Percentiles rank a stretch among this genome's conserved stretches.
These are phyloP conservation scores for Brachyopa scutellaris DNA, from an alignment of 2,888 invertebrate genomes.

Conservation along the genomic window DNA sequence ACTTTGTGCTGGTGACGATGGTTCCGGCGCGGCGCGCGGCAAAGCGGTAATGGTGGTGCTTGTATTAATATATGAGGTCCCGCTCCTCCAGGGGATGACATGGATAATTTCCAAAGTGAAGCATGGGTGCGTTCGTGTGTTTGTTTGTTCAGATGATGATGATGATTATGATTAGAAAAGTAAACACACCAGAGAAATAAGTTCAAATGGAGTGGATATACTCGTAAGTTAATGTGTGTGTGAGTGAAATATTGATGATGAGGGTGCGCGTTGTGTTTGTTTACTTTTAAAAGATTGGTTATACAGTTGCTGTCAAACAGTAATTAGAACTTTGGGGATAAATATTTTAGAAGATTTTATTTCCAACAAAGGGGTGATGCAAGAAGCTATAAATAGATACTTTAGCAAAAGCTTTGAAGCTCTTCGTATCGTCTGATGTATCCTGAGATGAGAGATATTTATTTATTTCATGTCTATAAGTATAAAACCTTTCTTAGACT, in stretches of 20 bases:
- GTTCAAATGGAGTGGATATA: constrained; percentile 16
- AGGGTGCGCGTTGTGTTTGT: constrained; percentile 46
- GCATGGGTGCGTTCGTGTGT: constrained; percentile 36
- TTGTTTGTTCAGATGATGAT: constrained; percentile 63
- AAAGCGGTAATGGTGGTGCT: constrained; percentile 5
- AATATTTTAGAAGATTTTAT: constrained; percentile 13
- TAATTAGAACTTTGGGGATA: constrained; percentile 52
- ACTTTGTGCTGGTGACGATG: constrained; percentile 49
- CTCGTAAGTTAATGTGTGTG: not conserved
- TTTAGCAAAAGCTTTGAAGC: no score
- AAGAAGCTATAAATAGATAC: no score
- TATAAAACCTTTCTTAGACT: no score
- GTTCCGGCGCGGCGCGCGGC: constrained; percentile 18
- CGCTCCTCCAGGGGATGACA: constrained; percentile 68
- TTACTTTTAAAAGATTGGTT: constrained; percentile 56
- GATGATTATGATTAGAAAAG: constrained; percentile 67
- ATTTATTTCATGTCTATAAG: no score
- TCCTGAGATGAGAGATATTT: no score
- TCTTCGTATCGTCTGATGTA: no score
- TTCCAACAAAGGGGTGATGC: no score
- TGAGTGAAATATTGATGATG: constrained; percentile 30
- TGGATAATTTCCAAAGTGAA: constrained; percentile 46
- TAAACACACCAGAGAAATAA: constrained; percentile 47
- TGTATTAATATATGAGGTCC: constrained; percentile 27
- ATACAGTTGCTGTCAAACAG: constrained; percentile 60